phyloP scores from a whole-genome alignment of 2,797 vertebrate genomes.

The Nothura maculosa region DNA sequence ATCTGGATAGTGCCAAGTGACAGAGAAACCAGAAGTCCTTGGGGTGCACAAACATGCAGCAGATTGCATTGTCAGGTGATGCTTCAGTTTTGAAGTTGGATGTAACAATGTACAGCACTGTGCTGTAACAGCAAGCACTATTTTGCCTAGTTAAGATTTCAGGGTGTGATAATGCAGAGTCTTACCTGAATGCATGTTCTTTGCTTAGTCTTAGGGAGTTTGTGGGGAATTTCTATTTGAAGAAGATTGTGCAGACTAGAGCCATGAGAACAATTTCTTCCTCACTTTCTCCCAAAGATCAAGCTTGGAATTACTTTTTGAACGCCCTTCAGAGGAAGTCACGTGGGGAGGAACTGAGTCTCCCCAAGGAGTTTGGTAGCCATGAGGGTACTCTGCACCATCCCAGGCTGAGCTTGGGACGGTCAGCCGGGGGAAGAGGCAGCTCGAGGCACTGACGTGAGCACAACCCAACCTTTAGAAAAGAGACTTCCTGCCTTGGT shows the following conservation, averaged over 20 bases:
- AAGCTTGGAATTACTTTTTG: not conserved
- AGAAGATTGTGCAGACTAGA: not conserved
- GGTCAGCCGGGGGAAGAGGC: not conserved
- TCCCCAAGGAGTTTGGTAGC: accelerated
- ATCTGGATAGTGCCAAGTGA: not conserved
- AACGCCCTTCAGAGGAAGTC: not conserved
- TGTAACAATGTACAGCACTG: not conserved
- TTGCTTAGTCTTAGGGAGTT: not conserved
- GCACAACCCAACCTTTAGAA: constrained; percentile 12
- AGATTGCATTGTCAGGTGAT: not conserved
- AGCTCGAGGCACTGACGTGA: not conserved
- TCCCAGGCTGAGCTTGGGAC: not conserved
- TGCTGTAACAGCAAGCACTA: not conserved
- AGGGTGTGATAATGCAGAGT: not conserved
- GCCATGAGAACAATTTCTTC: not conserved
- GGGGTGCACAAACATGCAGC: accelerated
- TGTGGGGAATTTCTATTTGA: not conserved
- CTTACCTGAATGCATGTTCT: accelerated
- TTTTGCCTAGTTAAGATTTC: not conserved
- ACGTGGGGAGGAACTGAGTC: not conserved
- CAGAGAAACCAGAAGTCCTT: not conserved
- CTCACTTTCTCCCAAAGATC: not conserved
- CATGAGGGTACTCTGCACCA: not conserved
- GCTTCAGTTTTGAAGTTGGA: not conserved
- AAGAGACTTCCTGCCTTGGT: constrained; percentile 60